Conservation (phyloP, 2,888 invertebrate genomes). For the Drosophila kanekoi region DNA sequence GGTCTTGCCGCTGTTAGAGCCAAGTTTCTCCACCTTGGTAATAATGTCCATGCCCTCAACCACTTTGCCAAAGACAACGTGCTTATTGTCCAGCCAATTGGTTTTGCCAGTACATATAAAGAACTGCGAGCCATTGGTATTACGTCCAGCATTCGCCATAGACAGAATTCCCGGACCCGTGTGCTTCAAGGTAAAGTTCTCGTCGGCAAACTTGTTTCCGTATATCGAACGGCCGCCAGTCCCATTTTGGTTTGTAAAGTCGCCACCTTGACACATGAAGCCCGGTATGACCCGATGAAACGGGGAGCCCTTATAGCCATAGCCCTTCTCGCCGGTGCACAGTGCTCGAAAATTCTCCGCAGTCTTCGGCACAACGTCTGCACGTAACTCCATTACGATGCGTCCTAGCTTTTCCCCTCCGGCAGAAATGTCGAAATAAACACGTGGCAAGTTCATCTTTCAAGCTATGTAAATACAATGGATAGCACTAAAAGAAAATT, state of each 20-base stretch:
- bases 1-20: slow-evolving; percentile 93
- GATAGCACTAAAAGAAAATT: not conserved
- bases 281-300: slow-evolving; percentile 98
- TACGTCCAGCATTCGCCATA: slow-evolving; percentile 98
- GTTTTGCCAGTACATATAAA: slow-evolving; percentile 97
- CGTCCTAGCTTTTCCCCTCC: slow-evolving; percentile 46
- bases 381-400: slow-evolving; percentile 88
- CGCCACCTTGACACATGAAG: slow-evolving; percentile 98
- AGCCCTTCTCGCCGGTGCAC: slow-evolving; percentile 97
- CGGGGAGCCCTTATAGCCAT: slow-evolving; percentile 95
- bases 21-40: slow-evolving; percentile 91
- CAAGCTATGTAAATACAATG: not conserved
- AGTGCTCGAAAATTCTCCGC: slow-evolving; percentile 98
- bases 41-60: slow-evolving; percentile 96
- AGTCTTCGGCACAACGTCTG: slow-evolving; percentile 96
- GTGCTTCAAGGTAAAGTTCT: slow-evolving; percentile 98
- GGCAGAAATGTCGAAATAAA: slow-evolving; percentile 49
- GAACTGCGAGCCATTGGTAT: slow-evolving; percentile 98
- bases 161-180: slow-evolving; percentile 95
- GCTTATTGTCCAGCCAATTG: slow-evolving; percentile 87
- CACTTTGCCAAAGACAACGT: slow-evolving; percentile 95
- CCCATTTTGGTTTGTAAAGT: slow-evolving; percentile 97
- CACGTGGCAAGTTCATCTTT: slow-evolving; percentile 43
- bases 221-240: slow-evolving; percentile 98
- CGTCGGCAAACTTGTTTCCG: slow-evolving; percentile 97